These are phyloP conservation scores for Prunella fulvescens DNA, from an alignment of 2,113 vertebrate species.

Conservation along the genomic window DNA sequence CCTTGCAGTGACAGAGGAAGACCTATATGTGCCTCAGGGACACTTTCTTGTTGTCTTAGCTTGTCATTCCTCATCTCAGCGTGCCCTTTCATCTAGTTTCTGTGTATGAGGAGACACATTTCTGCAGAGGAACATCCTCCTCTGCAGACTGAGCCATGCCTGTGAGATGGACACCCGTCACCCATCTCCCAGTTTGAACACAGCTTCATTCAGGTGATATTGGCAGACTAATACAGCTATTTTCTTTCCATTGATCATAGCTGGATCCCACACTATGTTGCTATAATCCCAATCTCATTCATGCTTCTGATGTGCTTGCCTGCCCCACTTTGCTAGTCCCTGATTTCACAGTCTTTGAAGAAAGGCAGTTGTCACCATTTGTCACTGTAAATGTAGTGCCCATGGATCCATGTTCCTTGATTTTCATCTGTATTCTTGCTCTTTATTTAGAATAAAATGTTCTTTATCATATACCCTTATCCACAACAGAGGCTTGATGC, in stretches of 20 bases:
- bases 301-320: neutral
- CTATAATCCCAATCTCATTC: neutral
- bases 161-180: rapidly evolving
- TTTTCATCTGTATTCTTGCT: neutral
- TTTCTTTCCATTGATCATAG: neutral
- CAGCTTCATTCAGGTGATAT: neutral
- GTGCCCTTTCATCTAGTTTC: neutral
- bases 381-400: neutral
- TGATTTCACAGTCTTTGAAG: neutral
- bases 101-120: neutral
- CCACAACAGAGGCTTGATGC: neutral
- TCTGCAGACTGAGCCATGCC: neutral
- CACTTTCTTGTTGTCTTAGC: neutral
- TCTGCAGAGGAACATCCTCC: neutral
- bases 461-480: neutral
- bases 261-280: neutral
- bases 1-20: neutral
- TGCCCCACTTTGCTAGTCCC: neutral
- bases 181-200: neutral
- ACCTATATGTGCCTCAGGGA: neutral
- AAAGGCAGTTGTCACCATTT: neutral
- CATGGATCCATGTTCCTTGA: rapidly evolving
- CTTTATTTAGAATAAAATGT: neutral
- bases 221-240: neutral
- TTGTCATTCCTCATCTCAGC: neutral